Conservation (phyloP, 2,888 invertebrate genomes). For the Lamellibrachia satsuma region DNA sequence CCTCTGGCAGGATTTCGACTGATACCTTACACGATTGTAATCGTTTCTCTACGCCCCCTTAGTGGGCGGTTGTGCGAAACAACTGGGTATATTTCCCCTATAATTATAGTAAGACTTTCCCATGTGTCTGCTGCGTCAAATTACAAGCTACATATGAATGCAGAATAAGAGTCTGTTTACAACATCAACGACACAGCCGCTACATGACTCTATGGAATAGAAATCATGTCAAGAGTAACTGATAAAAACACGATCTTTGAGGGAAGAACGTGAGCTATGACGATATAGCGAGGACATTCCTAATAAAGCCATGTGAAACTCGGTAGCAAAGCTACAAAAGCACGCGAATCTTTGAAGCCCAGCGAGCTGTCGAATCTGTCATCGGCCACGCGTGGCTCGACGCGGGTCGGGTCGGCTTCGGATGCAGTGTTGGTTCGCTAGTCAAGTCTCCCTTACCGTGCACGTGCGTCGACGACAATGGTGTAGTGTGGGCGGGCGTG, state of each 20-base stretch:
- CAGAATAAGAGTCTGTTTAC: background rate
- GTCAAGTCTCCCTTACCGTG: background rate
- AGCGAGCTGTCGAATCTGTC: background rate
- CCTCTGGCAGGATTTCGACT: background rate
- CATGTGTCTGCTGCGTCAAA: background rate
- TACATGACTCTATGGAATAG: background rate
- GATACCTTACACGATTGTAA: background rate
- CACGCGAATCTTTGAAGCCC: background rate
- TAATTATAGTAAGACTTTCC: background rate
- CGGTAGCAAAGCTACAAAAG: slow-evolving; percentile 8
- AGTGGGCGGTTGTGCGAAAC: too few species aligned
- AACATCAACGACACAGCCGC: background rate
- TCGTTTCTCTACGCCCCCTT: too few species aligned
- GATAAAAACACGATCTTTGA: background rate
- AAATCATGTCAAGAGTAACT: background rate
- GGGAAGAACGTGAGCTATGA: background rate
- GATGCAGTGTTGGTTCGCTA: background rate
- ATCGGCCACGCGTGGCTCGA: slow-evolving; percentile 4
- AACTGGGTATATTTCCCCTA: background rate
- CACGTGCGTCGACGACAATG: background rate
- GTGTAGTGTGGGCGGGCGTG: background rate
- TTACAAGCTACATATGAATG: background rate
- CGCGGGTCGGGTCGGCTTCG: background rate
- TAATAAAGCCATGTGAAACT: background rate
- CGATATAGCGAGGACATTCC: background rate